These are phyloP conservation scores for Chymomyza costata DNA, from an alignment of 1,140 invertebrate genomes.

Conservation along the genomic window DNA sequence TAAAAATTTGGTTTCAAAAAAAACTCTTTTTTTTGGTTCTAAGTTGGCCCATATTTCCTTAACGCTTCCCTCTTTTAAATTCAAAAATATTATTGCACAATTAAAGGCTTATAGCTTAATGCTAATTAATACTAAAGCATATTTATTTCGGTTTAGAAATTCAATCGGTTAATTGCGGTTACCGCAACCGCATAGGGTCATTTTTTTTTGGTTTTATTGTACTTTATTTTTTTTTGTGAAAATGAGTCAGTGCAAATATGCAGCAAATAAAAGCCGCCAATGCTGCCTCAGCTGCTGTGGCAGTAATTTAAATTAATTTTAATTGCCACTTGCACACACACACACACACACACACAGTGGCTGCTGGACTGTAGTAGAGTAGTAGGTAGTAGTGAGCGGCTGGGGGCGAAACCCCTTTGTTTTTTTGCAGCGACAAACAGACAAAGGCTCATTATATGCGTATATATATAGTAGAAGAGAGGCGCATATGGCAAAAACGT, in stretches of 20 bases:
- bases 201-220: constrained; percentile 22
- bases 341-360: not conserved
- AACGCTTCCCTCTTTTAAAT: no score
- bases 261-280: not conserved
- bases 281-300: constrained; percentile 5
- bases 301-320: constrained; percentile 69
- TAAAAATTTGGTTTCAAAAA: no score
- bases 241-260: not conserved
- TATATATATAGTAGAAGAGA: not conserved
- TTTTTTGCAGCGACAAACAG: constrained; percentile 27
- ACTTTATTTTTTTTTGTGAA: constrained; percentile 18
- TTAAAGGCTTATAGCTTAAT: no score
- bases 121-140: no score
- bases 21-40: no score
- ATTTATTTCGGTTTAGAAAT: no score
- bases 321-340: constrained; percentile 52
- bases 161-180: constrained; percentile 6
- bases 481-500: no score
- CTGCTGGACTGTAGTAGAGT: not conserved
- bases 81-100: no score
- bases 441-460: constrained; percentile 38
- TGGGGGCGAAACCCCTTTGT: constrained; percentile 19
- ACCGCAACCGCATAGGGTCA: no score
- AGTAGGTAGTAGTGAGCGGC: no score
- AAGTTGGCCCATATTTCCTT: no score